phyloP scores from a whole-genome alignment of 2,797 vertebrate species.

The Tamandua tetradactyla region DNA sequence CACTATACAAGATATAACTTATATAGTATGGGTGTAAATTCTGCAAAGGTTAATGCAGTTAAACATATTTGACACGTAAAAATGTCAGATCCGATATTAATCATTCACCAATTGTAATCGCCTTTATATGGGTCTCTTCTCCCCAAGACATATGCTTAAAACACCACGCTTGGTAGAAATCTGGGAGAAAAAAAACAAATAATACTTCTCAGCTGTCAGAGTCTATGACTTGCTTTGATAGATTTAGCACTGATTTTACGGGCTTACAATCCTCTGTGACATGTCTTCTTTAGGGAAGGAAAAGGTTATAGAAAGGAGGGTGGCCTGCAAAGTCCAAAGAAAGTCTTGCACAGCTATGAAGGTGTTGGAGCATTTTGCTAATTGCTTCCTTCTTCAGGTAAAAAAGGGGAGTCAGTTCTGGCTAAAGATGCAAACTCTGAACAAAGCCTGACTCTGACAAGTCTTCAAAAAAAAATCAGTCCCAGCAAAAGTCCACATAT shows the following conservation, averaged over 20 bases:
- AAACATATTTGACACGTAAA: conserved; percentile 84
- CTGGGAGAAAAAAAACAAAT: conserved; percentile 79
- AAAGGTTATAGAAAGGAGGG: neutral
- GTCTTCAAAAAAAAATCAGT: conserved; percentile 59
- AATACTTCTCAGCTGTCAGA: conserved; percentile 65
- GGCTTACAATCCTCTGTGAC: conserved; percentile 63
- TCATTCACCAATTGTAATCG: conserved; percentile 83
- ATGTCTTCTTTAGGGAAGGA: conserved; percentile 19
- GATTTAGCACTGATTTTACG: conserved; percentile 77
- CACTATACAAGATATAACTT: conserved; percentile 72
- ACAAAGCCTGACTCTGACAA: neutral
- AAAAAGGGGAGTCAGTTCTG: neutral
- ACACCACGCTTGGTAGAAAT: conserved; percentile 70
- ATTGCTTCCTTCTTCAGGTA: rapidly evolving
- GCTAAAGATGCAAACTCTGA: neutral
- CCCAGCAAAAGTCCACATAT: neutral
- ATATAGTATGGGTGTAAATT: conserved; percentile 77
- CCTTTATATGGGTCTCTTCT: conserved; percentile 81
- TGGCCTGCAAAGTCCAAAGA: neutral
- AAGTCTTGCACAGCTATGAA: neutral
- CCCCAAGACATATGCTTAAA: conserved; percentile 66
- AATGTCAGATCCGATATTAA: conserved; percentile 81
- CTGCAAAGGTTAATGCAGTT: conserved; percentile 82
- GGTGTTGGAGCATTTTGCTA: neutral
- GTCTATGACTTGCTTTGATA: conserved; percentile 78